Conservation (phyloP, 2,113 vertebrate genomes). For the Ictalurus furcatus region DNA sequence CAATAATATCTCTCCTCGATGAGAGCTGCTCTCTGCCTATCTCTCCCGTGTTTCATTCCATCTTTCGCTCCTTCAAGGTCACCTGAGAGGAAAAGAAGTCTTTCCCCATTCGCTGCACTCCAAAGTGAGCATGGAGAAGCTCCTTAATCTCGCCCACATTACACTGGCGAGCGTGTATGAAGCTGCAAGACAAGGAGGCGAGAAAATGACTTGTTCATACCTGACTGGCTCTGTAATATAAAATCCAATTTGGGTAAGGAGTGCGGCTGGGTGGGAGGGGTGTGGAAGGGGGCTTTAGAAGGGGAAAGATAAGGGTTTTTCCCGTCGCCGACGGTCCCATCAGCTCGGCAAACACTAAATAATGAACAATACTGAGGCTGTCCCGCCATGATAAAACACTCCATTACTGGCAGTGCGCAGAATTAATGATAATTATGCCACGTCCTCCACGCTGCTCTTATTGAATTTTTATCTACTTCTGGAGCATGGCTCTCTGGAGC, state of each 20-base stretch:
- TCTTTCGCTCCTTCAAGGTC: constrained; percentile 45
- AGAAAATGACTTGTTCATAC: constrained; percentile 94
- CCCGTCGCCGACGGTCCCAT: constrained; percentile 75
- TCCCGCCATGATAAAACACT: constrained; percentile 86
- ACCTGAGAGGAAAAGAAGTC: constrained; percentile 37
- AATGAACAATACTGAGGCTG: constrained; percentile 89
- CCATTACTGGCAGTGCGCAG: constrained; percentile 82
- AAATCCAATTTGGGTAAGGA: constrained; percentile 95
- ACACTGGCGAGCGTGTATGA: constrained; percentile 73
- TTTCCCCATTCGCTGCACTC: constrained; percentile 45
- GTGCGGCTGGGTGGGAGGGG: constrained; percentile 69
- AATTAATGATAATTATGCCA: constrained; percentile 96
- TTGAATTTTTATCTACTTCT: constrained; percentile 90
- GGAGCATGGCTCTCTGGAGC: constrained; percentile 60
- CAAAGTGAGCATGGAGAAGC: constrained; percentile 50
- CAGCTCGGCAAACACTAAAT: constrained; percentile 97
- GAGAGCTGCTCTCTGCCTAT: constrained; percentile 1
- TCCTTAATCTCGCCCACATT: constrained; percentile 70
- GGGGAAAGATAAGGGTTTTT: constrained; percentile 82
- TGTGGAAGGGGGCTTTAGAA: constrained; percentile 69
- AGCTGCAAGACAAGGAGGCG: constrained; percentile 80
- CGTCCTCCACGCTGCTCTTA: constrained; percentile 77
- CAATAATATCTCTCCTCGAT: background rate
- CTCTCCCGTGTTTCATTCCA: background rate
- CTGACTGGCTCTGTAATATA: constrained; percentile 89